Percentiles rank a stretch among this genome's conserved stretches.
Evolutionary conservation across 2,797 vertebrate genomes (phyloP).

Genomic region (Eupleurogrammus muticus): DNA sequence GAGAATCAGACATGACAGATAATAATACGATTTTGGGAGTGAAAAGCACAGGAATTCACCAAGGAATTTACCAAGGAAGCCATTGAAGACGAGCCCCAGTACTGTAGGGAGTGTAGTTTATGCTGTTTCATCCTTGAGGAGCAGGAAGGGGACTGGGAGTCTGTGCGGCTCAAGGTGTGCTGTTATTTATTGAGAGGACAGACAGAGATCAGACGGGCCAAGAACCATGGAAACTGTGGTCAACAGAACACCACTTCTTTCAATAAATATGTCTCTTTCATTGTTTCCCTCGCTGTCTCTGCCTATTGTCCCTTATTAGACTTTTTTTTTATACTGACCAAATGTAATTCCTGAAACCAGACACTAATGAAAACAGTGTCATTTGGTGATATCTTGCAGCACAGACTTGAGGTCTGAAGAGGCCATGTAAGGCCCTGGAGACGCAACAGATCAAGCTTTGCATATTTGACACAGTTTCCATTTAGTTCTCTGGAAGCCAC

Average conservation of each 20-base stretch:
- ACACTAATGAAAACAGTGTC: constrained; percentile 21
- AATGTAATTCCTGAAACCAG: constrained; percentile 23
- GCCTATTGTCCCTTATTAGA: not conserved
- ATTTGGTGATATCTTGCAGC: not conserved
- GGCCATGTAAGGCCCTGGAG: constrained; percentile 17
- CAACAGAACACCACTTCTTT: constrained; percentile 16
- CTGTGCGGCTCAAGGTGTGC: constrained; percentile 42
- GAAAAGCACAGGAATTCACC: constrained; percentile 39
- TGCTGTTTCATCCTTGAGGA: constrained; percentile 49
- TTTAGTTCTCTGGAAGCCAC: constrained; percentile 43
- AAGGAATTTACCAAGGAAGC: constrained; percentile 31
- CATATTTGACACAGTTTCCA: constrained; percentile 40
- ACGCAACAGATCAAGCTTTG: constrained; percentile 46
- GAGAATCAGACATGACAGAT: constrained; percentile 56
- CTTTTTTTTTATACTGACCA: not conserved
- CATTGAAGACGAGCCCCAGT: constrained; percentile 33
- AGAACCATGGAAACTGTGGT: constrained; percentile 18
- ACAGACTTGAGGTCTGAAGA: constrained; percentile 18
- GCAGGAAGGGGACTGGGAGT: constrained; percentile 29
- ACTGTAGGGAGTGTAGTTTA: constrained; percentile 32
- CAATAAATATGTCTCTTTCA: not conserved
- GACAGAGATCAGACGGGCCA: constrained; percentile 26
- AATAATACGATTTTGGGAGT: constrained; percentile 66
- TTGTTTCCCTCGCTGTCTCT: constrained; percentile 14
- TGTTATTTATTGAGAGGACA: constrained; percentile 31